A percentile compares a stretch with the other conserved stretches of the same genome.
Conservation (phyloP, 2,888 invertebrate genomes). For the Aplocera efformata region DNA sequence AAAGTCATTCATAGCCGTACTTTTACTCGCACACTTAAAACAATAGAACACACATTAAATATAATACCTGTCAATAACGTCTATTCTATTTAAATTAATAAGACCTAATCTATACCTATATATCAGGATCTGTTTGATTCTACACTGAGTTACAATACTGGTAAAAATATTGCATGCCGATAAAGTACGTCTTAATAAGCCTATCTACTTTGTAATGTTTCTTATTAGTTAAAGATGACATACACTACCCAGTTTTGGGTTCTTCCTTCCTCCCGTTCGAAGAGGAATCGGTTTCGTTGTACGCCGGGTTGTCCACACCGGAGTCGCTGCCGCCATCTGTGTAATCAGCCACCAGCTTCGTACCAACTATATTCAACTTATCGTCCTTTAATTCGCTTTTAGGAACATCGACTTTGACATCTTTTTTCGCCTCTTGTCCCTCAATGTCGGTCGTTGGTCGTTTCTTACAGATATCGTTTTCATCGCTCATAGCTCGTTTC, state of each 20-base stretch:
- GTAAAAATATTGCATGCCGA: too few species aligned
- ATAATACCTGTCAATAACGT: too few species aligned
- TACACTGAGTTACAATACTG: too few species aligned
- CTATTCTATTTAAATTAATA: too few species aligned
- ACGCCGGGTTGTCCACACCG: constrained; percentile 71
- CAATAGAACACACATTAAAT: too few species aligned
- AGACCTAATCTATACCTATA: too few species aligned
- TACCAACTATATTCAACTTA: constrained; percentile 15
- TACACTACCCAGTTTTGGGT: constrained; percentile 17
- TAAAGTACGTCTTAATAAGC: neutral
- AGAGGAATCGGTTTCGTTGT: constrained; percentile 53
- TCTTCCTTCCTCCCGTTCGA: constrained; percentile 43
- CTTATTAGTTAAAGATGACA: constrained; percentile 3
- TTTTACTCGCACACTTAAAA: constrained; percentile 1
- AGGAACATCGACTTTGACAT: constrained; percentile 51
- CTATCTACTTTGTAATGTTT: constrained; percentile 11
- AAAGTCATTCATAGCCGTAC: constrained; percentile 11
- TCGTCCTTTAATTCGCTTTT: constrained; percentile 36
- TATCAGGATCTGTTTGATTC: too few species aligned
- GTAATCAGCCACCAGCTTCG: constrained; percentile 48
- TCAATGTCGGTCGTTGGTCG: constrained; percentile 59
- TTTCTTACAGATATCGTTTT: constrained; percentile 81
- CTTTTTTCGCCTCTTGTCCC: constrained; percentile 44
- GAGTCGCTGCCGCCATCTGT: constrained; percentile 73
- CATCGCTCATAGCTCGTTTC: constrained; percentile 73